Base-by-base conservation (phyloP, 2,113 vertebrate species). In the Melanerpes aurifrons region DNA sequence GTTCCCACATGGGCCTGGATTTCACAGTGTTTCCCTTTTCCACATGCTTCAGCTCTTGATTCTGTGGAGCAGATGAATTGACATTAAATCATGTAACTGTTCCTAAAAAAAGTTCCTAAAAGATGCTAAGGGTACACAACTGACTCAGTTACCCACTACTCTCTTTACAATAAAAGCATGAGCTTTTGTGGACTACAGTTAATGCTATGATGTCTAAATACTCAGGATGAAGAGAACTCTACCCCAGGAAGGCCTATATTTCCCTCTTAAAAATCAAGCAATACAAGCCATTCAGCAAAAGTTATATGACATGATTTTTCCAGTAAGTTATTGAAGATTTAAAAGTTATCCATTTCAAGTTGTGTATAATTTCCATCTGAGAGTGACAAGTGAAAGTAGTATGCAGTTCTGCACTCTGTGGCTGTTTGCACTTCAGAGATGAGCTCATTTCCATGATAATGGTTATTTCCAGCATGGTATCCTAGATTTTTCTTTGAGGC, bases 401-500 rank as follows among this genome's bases (percentile, higher is more conserved):
- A 31, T 69, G 54, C 37, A 75, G 1, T 84, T 78, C 92, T 72
- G 11, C 54, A 69, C 40, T 69, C 14, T 28, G 4, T 75, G 29
- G 7, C 32, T 5, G 3, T 82, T 91, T 79, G 13, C 10, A 58
- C 56, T 73, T 69, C 66, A 75, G 50, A 89, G 32, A 62, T 57
- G 58, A 82, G 37, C 25, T 61, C 15, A 50, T 82, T 87, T 92
- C n/a, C 45, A 69, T 5, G 19, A 43, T 1, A 72, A 17, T 37
- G 50, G 15, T 28, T 74, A 43, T 71, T 89, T 71, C 31, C 37
- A 48, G 66, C 28, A 78, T 2, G 0, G 15, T 47, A 32, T 62
- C 37, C 58, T 48, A 75, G n/a, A 92, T 75, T 72, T 78, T 74
- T 78, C 11, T 92, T 84, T 67, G 61, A 87, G 22, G 10, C 54